Conservation (phyloP, 2,797 vertebrate species). For the Atherinosoma microstoma region DNA sequence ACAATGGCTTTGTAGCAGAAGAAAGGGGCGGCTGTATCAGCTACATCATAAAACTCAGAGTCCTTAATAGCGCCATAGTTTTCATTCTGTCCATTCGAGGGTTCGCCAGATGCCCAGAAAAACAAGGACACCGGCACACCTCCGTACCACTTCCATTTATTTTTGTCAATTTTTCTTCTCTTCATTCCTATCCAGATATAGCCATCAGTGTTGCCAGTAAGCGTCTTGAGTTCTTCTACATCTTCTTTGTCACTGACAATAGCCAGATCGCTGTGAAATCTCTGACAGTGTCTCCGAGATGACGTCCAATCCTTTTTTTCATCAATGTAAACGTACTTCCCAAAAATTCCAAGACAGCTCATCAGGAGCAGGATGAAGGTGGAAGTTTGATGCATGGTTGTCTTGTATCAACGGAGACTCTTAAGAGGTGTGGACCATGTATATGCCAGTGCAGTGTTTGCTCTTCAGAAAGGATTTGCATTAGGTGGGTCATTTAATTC, state of each 20-base stretch:
- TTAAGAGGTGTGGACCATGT: background rate
- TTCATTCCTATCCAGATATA: constrained; percentile 49
- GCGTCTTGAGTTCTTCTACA: accelerated
- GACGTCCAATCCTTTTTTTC: accelerated
- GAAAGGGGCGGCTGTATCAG: background rate
- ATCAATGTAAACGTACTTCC: constrained; percentile 32
- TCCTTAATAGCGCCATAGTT: accelerated
- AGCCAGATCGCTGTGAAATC: constrained; percentile 56
- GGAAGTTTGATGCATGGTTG: constrained; percentile 27
- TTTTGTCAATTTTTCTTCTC: accelerated
- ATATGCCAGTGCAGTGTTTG: background rate
- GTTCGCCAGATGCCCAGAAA: background rate
- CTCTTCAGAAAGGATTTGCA: constrained; percentile 42
- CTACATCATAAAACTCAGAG: accelerated
- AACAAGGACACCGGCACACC: background rate
- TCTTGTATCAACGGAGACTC: background rate
- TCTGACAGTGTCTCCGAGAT: constrained; percentile 44
- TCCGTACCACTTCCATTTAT: constrained; percentile 61
- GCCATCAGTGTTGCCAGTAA: accelerated
- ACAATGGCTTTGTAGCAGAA: constrained; percentile 49
- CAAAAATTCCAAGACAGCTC: constrained; percentile 6
- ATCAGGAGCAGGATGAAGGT: constrained; percentile 32
- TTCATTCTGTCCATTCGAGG: accelerated
- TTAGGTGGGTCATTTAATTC: constrained; percentile 3
- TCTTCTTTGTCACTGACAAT: background rate